Base-by-base conservation (phyloP, 2,797 vertebrate genomes). In the Passerculus sandwichensis region DNA sequence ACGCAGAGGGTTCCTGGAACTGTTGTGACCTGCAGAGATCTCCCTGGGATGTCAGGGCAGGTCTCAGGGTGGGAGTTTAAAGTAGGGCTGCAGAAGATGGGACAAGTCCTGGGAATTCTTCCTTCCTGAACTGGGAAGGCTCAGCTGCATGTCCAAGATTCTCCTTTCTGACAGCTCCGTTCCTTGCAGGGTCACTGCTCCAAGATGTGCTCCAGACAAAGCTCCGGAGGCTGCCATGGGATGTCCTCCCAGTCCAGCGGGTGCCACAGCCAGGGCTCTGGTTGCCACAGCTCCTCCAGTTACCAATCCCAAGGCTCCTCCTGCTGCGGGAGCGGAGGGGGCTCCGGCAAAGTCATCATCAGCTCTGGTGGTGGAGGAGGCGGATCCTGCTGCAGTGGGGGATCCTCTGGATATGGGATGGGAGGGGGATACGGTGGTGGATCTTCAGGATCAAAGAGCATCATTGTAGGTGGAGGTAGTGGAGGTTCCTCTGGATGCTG, bases 151-250 rank as follows among this genome's bases (percentile, higher is more conserved):
- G 3, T 47, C 26, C 51, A 20, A 61, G 26, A 5, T 7, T 6
- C 9, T 70, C 9, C 21, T 25, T 10, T 4, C 38, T 85, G 36
- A 94, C 34, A 8, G 4, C 13, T 30, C 15, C 7, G 0, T 50
- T 45, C n/a, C 51, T 78, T 60, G 13, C 79, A 94, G 88, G 59
- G 8, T 64, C 32, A 3, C 73, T 13, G 32, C 38, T 76, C 80
- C 44, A 29, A 79, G 87, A 94, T 91, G 92, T 95, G 90, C 44
- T 94, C 92, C 86, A 84, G 21, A 88, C 87, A 95, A 27, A 78
- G 38, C 57, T 93, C 73, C 6, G 22, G 90, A 13, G 50, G 84
- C 42, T 95, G 90, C 84, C 94, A 90, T 2, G 94, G 65, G 36
- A 81, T 42, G 20, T 74, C 91, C 27, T 91, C n/a, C 51, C 91